A percentile compares a stretch with the other conserved stretches of the same genome.
These are phyloP conservation scores for Tetramorium alpestre DNA, from an alignment of 1,140 invertebrate species.

Conservation along the genomic window DNA sequence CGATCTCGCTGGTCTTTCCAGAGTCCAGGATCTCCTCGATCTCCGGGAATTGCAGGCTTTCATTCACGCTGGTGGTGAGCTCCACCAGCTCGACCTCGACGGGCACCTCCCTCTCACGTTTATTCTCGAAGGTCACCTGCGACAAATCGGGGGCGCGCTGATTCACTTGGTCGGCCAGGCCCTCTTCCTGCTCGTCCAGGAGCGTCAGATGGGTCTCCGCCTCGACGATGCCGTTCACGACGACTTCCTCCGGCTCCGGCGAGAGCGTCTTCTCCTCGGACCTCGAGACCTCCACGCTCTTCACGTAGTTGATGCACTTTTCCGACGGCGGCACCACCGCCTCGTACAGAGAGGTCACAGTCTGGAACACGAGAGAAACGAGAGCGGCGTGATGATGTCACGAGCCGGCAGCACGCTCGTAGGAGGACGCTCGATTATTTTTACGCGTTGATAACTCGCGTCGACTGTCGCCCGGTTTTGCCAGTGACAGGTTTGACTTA, in stretches of 20 bases:
- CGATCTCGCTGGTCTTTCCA: conserved; percentile 78
- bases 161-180: conserved; percentile 52
- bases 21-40: conserved; percentile 83
- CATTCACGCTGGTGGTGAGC: conserved; percentile 81
- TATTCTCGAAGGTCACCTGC: conserved; percentile 50
- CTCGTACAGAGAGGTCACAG: conserved; percentile 80
- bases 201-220: conserved; percentile 69
- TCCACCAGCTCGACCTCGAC: conserved; percentile 82
- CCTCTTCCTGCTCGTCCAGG: conserved; percentile 60
- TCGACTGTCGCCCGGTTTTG: background rate
- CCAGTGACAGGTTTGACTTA: conserved; percentile 3
- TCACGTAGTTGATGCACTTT: conserved; percentile 84
- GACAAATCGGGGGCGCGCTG: conserved; percentile 58
- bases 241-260: conserved; percentile 62
- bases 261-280: conserved; percentile 70
- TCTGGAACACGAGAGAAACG: conserved; percentile 75
- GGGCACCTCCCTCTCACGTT: conserved; percentile 63
- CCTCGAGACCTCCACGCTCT: conserved; percentile 77
- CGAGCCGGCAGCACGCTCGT: background rate
- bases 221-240: conserved; percentile 66
- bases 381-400: conserved; percentile 46
- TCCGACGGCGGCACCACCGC: conserved; percentile 79
- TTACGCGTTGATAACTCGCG: conserved; percentile 49
- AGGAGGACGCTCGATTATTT: conserved; percentile 47
- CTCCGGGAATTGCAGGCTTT: conserved; percentile 82